Percentiles rank a stretch among this genome's conserved stretches.
phyloP scores from a whole-genome alignment of 2,888 invertebrate species.

The Agrypnus murinus region DNA sequence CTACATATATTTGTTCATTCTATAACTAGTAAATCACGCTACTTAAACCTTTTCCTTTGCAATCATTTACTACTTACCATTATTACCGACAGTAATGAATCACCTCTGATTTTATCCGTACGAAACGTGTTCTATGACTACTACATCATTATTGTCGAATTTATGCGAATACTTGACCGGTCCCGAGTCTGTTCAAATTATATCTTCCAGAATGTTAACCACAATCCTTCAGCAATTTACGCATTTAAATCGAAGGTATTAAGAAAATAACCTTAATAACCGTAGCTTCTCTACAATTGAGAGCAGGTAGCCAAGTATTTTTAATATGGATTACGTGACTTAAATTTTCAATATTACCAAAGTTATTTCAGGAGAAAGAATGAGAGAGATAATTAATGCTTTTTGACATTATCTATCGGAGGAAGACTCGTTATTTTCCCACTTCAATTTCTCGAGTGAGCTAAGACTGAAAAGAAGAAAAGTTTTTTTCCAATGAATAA shows the following conservation, averaged over 20 bases:
- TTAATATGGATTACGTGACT: conserved; percentile 48
- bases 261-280: conserved; percentile 51
- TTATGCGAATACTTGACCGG: conserved; percentile 45
- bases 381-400: neutral
- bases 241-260: conserved; percentile 50
- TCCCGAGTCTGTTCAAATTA: conserved; percentile 41
- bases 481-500: too few species aligned
- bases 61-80: neutral
- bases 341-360: conserved; percentile 38
- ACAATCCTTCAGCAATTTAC: conserved; percentile 50
- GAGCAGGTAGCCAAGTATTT: conserved; percentile 49
- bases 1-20: too few species aligned
- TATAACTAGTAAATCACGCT: too few species aligned
- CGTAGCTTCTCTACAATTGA: conserved; percentile 43
- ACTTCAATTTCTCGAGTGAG: too few species aligned
- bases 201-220: conserved; percentile 45
- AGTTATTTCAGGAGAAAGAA: conserved; percentile 6
- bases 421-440: too few species aligned
- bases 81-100: conserved; percentile 20
- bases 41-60: neutral
- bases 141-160: conserved; percentile 47
- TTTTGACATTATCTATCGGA: neutral
- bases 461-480: too few species aligned
- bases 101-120: conserved; percentile 27
- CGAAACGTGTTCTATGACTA: conserved; percentile 42